phyloP scores from a whole-genome alignment of 2,797 vertebrate species.

The Mico argentatus region DNA sequence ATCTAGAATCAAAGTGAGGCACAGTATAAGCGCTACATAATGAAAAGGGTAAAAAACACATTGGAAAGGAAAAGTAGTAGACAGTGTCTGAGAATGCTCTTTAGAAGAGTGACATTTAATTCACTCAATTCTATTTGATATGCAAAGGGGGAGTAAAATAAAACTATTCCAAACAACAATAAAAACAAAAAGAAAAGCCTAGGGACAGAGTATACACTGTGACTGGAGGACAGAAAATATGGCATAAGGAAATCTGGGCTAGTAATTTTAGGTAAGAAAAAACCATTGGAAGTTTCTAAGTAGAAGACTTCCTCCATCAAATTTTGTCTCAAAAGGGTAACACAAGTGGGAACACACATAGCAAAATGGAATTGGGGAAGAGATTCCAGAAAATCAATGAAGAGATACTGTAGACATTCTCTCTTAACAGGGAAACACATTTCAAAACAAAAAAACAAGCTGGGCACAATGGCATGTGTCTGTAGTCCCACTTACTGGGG shows the following conservation, averaged over 20 bases:
- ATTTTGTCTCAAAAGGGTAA: constrained; percentile 44
- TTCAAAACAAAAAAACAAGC: constrained; percentile 13
- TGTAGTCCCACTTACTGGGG: neutral
- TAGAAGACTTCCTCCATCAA: constrained; percentile 18
- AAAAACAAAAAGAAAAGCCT: neutral
- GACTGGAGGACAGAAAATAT: neutral
- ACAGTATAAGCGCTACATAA: neutral
- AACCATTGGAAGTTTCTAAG: constrained; percentile 30
- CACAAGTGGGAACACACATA: constrained; percentile 9
- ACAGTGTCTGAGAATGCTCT: neutral
- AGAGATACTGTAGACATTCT: neutral
- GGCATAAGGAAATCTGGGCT: constrained; percentile 36
- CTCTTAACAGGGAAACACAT: constrained; percentile 2
- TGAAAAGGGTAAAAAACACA: constrained; percentile 1
- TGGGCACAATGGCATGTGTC: neutral
- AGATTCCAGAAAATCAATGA: neutral
- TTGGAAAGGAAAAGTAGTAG: neutral
- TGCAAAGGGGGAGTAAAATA: neutral
- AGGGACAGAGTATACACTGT: neutral
- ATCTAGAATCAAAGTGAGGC: constrained; percentile 21
- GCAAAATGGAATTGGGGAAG: neutral
- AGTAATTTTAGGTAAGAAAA: constrained; percentile 1
- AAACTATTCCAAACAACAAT: neutral
- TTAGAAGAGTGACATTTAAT: neutral
- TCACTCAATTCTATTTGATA: constrained; percentile 20